Conservation (phyloP, 2,113 vertebrate species). For the Pan paniscus region DNA sequence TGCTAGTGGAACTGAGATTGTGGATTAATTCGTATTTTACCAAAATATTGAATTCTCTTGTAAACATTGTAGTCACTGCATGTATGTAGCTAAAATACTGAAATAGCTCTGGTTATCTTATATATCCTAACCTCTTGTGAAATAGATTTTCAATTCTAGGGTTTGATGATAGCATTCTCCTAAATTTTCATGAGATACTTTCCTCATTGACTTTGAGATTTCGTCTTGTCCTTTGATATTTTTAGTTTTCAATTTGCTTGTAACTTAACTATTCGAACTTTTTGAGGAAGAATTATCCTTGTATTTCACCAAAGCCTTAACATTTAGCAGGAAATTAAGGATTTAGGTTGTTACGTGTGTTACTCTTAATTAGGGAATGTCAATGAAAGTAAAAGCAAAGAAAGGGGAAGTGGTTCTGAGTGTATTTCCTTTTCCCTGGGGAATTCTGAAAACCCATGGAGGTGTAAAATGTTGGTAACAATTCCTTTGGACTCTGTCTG, state of each 20-base stretch:
- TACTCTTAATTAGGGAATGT: background rate
- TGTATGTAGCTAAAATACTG: background rate
- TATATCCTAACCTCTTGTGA: background rate
- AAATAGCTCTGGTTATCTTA: background rate
- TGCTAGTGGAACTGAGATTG: background rate
- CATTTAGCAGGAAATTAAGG: background rate
- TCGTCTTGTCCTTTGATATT: background rate
- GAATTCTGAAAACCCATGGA: background rate
- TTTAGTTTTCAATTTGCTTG: background rate
- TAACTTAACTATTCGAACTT: background rate
- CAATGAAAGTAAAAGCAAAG: background rate
- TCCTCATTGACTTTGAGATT: background rate
- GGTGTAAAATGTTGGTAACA: background rate
- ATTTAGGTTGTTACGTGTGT: background rate
- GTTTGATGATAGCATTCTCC: background rate
- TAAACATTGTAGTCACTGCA: background rate
- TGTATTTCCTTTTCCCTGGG: background rate
- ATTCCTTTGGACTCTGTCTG: background rate
- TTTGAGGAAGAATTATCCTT: background rate
- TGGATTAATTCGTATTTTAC: background rate
- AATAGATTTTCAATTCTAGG: background rate
- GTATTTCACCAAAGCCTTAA: background rate
- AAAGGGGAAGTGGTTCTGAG: background rate
- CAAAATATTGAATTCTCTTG: background rate
- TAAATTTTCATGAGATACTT: slow-evolving; percentile 3